Evolutionary conservation across 92 coral and sea anemone genomes (phyloP), one percentile per base, ranked within the genome.

Genomic region (Scolanthus callimorphus): DNA sequence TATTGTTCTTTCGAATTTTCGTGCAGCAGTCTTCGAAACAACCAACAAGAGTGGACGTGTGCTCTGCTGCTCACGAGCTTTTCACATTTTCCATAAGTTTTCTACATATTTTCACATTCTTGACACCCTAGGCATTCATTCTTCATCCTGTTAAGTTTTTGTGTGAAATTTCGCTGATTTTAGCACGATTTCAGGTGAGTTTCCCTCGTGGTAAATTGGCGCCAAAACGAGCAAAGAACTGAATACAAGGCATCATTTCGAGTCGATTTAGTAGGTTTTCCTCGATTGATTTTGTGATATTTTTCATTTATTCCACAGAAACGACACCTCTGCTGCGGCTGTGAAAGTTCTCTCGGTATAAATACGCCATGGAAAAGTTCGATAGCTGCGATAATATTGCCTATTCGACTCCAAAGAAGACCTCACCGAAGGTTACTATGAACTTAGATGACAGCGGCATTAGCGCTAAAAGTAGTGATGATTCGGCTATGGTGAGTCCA

Each of bases 401-500:
- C 11, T 41, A 17, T 45, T 67, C 74, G 30, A 67, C 74, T 22
- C 74, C 74, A 20, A 44, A 56, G 24, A 67, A 67, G 28, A 49
- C 20, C 60, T 20, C 63, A 52, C 63, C 74, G 46, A 57, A 39
- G n/a, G n/a, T 17, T 15, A 13, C 27, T 1, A 13, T 51, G 26
- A 20, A 39, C 54, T 28, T 67, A 52, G 50, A 67, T 21, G 74
- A 67, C 29, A 67, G 74, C 47, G 74, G 74, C 19, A 67, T 67
- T 27, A 41, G 38, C 12, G 74, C 19, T 11, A 9, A 19, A 9
- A 46, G 23, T 21, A 46, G 52, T 21, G 22, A 46, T 21, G 52
- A 46, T 46, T 46, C 52, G 23, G 23, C 11, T 21, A 9, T 46
- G 11, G 52, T 46, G 22, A 46, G 52, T 46, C 11, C 4, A n/a